These are phyloP conservation scores for Rhea pennata DNA, from an alignment of 2,113 vertebrate genomes.

Conservation along the genomic window DNA sequence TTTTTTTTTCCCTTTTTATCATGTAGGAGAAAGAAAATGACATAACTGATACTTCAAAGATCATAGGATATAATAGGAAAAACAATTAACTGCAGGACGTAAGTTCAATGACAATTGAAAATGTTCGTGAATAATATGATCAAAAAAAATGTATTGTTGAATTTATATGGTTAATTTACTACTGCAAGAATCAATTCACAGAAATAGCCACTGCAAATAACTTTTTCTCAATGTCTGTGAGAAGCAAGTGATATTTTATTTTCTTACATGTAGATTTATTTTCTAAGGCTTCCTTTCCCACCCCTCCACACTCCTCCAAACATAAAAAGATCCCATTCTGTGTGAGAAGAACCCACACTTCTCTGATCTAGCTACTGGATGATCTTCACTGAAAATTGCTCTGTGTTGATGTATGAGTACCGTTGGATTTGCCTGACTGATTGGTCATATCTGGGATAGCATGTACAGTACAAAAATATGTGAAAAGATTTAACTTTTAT, in stretches of 20 bases:
- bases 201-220: background rate
- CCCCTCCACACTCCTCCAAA: fast-evolving
- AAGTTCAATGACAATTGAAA: background rate
- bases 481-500: background rate
- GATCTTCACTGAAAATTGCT: background rate
- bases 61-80: background rate
- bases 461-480: background rate
- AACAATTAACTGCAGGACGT: background rate
- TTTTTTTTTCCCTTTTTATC: background rate
- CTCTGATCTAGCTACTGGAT: background rate
- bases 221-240: background rate
- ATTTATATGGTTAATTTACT: background rate
- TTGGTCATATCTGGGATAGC: background rate
- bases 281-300: background rate
- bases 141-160: background rate
- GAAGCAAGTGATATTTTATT: background rate
- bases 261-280: background rate
- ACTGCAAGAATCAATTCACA: background rate
- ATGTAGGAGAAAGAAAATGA: background rate
- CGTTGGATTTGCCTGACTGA: background rate
- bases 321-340: background rate
- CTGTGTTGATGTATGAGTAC: background rate
- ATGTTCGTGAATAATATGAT: background rate
- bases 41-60: background rate
- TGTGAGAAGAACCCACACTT: background rate